Conservation (phyloP, 1,140 invertebrate species). For the Habropoda laboriosa region DNA sequence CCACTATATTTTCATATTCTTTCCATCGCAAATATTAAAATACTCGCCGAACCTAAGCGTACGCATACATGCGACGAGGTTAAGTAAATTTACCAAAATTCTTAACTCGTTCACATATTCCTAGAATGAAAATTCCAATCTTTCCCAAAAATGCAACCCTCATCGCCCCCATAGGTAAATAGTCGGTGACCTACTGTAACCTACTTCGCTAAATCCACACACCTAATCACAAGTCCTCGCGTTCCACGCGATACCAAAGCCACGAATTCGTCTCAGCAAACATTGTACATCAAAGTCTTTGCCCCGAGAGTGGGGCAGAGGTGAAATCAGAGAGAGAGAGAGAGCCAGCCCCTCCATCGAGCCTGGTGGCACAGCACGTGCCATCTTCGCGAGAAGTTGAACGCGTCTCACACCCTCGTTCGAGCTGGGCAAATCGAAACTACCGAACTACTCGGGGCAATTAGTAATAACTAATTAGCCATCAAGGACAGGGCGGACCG, state of each 20-base stretch:
- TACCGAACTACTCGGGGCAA: conserved; percentile 62
- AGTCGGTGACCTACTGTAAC: too few species aligned
- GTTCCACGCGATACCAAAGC: background rate
- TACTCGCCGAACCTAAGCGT: too few species aligned
- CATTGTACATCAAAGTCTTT: conserved; percentile 2
- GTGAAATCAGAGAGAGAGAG: too few species aligned
- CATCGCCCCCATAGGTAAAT: too few species aligned
- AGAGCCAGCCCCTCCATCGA: background rate
- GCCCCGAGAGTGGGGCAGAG: background rate
- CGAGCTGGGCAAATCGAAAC: conserved; percentile 59
- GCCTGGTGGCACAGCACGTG: background rate
- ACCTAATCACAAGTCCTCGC: background rate
- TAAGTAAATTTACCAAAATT: too few species aligned
- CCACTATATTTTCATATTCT: too few species aligned
- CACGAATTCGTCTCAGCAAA: background rate
- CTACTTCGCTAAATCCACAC: too few species aligned
- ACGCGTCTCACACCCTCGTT: background rate
- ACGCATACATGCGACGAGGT: too few species aligned
- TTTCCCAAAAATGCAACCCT: too few species aligned
- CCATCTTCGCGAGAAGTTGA: conserved; percentile 16
- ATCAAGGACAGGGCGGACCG: conserved; percentile 27
- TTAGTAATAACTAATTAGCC: conserved; percentile 70
- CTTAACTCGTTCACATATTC: too few species aligned
- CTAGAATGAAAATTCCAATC: too few species aligned
- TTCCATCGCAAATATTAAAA: too few species aligned